phyloP scores from a whole-genome alignment of 2,797 vertebrate genomes.

The Schizopygopsis malacanthus region DNA sequence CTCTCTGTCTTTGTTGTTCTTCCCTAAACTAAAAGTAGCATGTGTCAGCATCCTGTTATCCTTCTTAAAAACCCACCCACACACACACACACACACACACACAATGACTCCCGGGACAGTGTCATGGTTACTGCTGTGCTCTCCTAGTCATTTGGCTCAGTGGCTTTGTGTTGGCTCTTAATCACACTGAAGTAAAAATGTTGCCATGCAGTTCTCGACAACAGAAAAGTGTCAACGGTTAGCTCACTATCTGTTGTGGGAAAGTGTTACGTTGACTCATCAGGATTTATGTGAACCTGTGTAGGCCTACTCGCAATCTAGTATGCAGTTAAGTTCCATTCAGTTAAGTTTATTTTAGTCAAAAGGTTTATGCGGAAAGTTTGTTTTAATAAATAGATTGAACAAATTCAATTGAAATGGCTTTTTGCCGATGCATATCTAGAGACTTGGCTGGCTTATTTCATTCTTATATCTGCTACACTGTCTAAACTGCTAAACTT shows the following conservation, averaged over 20 bases:
- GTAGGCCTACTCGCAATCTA: too few relatives aligned
- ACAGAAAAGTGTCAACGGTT: too few relatives aligned
- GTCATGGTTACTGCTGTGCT: slow-evolving; percentile 75
- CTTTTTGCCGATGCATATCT: not conserved
- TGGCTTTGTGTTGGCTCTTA: slow-evolving; percentile 73
- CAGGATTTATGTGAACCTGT: not conserved
- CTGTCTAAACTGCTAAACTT: not conserved
- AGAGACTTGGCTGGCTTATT: not conserved
- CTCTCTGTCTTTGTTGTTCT: slow-evolving; percentile 25
- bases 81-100: not conserved
- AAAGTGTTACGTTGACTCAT: not conserved
- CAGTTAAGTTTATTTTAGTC: not conserved
- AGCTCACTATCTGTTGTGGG: too few relatives aligned
- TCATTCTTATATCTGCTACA: not conserved
- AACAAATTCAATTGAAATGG: not conserved
- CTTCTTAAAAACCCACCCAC: slow-evolving; percentile 10
- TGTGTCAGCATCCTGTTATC: slow-evolving; percentile 38
- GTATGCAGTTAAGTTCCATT: too few relatives aligned
- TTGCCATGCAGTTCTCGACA: not conserved
- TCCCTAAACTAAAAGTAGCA: slow-evolving; percentile 32
- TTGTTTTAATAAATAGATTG: not conserved
- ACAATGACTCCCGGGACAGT: slow-evolving; percentile 65
- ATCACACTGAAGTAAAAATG: slow-evolving; percentile 59
- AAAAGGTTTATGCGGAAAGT: not conserved
- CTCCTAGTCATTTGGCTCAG: slow-evolving; percentile 72